phyloP scores from a whole-genome alignment of 2,797 vertebrate species.

The Vireo griseus region DNA sequence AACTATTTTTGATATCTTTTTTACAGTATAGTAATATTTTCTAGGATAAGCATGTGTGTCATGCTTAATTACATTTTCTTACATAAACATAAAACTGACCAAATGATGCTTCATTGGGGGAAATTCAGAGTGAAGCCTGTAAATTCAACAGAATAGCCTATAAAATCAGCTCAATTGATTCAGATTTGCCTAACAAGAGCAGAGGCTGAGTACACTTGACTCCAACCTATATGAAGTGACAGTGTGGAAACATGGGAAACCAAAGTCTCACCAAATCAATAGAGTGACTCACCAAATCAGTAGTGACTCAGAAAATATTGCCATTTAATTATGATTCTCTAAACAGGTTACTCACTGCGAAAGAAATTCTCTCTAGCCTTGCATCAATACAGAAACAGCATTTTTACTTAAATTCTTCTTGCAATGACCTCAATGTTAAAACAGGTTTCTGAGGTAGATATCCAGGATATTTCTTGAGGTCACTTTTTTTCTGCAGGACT shows the following conservation, averaged over 20 bases:
- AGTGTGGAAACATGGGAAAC: background rate
- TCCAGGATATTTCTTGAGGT: background rate
- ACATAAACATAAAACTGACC: background rate
- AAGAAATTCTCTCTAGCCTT: background rate
- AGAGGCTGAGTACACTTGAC: background rate
- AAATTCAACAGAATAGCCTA: background rate
- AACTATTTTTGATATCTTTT: background rate
- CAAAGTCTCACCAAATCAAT: background rate
- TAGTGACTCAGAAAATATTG: background rate
- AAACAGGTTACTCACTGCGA: background rate
- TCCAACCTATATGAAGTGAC: background rate
- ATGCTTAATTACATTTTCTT: background rate
- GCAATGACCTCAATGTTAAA: background rate
- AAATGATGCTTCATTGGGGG: background rate
- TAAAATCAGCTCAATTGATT: background rate
- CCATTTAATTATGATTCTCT: background rate
- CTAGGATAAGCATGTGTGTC: background rate
- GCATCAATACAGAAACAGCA: background rate
- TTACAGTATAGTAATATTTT: background rate
- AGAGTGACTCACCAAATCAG: background rate
- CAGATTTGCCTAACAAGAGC: background rate
- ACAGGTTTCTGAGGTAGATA: slow-evolving; percentile 10
- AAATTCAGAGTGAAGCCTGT: background rate
- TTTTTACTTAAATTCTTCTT: background rate
- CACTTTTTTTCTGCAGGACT: background rate